Percentiles rank a stretch among this genome's conserved stretches.
Evolutionary conservation across 2,888 invertebrate species (phyloP).

Genomic region (Caenorhabditis plicata): DNA sequence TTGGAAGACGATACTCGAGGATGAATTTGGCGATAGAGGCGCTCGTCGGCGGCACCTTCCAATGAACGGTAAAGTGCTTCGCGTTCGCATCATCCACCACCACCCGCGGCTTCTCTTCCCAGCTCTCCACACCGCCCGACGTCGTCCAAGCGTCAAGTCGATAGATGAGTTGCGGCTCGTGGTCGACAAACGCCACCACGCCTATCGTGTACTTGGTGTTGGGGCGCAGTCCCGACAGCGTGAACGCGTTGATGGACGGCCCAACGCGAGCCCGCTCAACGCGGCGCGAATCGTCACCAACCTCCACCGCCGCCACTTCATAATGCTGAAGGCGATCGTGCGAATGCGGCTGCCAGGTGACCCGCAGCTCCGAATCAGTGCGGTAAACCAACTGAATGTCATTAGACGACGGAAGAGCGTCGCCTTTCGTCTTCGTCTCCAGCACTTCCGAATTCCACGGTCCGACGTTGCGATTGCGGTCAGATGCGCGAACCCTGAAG

Average conservation of each 20-base stretch:
- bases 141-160: constrained; percentile 47
- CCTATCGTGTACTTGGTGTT: constrained; percentile 61
- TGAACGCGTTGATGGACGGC: constrained; percentile 46
- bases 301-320: constrained; percentile 56
- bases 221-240: constrained; percentile 61
- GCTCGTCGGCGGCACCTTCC: constrained; percentile 51
- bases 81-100: constrained; percentile 45
- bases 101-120: constrained; percentile 49
- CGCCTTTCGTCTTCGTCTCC: constrained; percentile 61
- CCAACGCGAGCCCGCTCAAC: constrained; percentile 58
- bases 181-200: constrained; percentile 64
- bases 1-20: constrained; percentile 61
- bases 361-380: constrained; percentile 53
- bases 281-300: constrained; percentile 32
- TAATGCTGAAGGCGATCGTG: constrained; percentile 62
- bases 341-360: constrained; percentile 54
- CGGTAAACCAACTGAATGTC: constrained; percentile 52
- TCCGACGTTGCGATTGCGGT: constrained; percentile 56
- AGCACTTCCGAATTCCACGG: constrained; percentile 62
- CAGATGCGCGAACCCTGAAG: constrained; percentile 62
- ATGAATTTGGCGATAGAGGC: constrained; percentile 50
- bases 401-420: constrained; percentile 47
- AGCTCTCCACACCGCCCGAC: constrained; percentile 36
- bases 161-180: constrained; percentile 60
- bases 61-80: constrained; percentile 55